Conservation (phyloP, 2,888 invertebrate species). For the Andrena bucephala region DNA sequence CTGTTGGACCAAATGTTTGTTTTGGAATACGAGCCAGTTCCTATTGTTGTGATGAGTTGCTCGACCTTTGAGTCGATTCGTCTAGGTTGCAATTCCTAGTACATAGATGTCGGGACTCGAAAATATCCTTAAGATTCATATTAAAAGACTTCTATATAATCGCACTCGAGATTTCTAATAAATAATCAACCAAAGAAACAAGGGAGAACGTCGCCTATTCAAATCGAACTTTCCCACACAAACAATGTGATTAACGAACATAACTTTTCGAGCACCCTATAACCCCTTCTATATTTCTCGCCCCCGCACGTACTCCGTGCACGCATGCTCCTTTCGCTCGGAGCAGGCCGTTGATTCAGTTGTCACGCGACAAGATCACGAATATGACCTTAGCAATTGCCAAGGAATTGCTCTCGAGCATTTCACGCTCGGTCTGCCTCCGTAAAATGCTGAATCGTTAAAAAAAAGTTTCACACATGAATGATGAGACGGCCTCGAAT, state of each 20-base stretch:
- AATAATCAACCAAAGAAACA: not conserved
- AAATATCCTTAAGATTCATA: not conserved
- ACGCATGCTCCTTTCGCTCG: conserved; percentile 58
- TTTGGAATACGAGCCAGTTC: not conserved
- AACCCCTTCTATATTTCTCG: conserved; percentile 5
- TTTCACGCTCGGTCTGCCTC: not conserved
- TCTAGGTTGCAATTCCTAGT: not conserved
- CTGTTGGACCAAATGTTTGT: not conserved
- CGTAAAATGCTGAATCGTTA: not conserved
- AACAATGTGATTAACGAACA: conserved; percentile 33
- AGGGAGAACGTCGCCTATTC: not conserved
- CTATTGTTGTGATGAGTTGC: conserved; percentile 26
- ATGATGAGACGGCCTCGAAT: not conserved
- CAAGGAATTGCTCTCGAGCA: conserved; percentile 12
- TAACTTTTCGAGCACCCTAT: conserved; percentile 35
- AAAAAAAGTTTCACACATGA: not conserved
- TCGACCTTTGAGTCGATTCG: not conserved
- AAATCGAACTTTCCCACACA: conserved; percentile 40
- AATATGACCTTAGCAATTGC: conserved; percentile 52
- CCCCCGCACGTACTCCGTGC: conserved; percentile 12
- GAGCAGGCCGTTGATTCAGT: conserved; percentile 6
- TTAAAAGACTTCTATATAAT: not conserved
- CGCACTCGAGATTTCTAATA: not conserved
- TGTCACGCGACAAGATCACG: conserved; percentile 49
- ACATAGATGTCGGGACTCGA: not conserved